These are phyloP conservation scores for Danio kyathit DNA, from an alignment of 2,797 vertebrate genomes.

Conservation along the genomic window DNA sequence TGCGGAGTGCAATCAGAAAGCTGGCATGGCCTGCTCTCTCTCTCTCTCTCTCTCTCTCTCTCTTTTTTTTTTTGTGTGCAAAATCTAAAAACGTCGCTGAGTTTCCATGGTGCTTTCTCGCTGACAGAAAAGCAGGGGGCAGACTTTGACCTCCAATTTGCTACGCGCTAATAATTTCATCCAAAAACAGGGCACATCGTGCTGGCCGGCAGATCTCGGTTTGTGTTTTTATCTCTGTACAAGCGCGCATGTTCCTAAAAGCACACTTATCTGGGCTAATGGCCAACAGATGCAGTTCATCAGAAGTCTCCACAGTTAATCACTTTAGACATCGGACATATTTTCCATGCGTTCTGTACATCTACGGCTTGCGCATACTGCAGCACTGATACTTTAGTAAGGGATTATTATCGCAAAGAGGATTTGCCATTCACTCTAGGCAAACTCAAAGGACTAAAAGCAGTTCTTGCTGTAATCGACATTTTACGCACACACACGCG, in stretches of 20 bases:
- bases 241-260: constrained; percentile 35
- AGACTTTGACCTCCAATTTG: constrained; percentile 52
- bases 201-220: background rate
- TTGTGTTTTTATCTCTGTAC: background rate
- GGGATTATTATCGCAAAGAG: constrained; percentile 76
- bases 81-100: constrained; percentile 59
- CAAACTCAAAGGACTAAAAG: constrained; percentile 70
- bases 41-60: constrained; percentile 8
- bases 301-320: constrained; percentile 5
- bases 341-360: constrained; percentile 43
- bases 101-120: constrained; percentile 59
- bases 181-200: constrained; percentile 50
- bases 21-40: constrained; percentile 49
- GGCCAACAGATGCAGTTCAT: constrained; percentile 34
- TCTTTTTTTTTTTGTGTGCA: constrained; percentile 31
- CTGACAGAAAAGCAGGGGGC: constrained; percentile 51
- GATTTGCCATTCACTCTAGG: constrained; percentile 77
- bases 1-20: constrained; percentile 66
- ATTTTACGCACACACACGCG: constrained; percentile 2
- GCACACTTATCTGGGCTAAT: constrained; percentile 15
- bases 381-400: constrained; percentile 66
- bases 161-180: constrained; percentile 60
- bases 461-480: constrained; percentile 61
- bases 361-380: constrained; percentile 47
- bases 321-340: constrained; percentile 27